These are phyloP conservation scores for Uloborus plumipes DNA, from an alignment of 2,888 invertebrate species.

Conservation along the genomic window DNA sequence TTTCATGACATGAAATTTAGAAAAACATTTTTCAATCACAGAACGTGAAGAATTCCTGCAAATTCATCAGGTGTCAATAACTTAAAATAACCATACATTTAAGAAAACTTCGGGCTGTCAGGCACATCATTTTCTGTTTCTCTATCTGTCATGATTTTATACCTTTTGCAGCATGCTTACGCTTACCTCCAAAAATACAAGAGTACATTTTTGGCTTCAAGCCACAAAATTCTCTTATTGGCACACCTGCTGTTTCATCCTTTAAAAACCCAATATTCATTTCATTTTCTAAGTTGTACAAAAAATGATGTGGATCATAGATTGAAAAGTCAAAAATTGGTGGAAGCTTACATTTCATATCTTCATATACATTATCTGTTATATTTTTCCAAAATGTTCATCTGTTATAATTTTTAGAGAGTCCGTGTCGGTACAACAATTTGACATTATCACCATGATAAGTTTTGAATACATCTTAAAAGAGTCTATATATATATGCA, in stretches of 20 bases:
- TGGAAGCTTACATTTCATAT: conserved; percentile 9
- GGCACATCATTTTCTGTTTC: too few relatives aligned
- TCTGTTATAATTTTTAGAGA: too few relatives aligned
- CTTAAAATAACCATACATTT: too few relatives aligned
- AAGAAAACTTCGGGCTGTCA: too few relatives aligned
- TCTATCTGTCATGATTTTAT: too few relatives aligned
- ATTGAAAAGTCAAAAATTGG: conserved; percentile 16
- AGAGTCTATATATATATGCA: conserved; percentile 9
- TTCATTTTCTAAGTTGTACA: not conserved
- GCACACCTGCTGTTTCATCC: not conserved
- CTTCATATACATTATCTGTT: not conserved
- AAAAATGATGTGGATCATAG: not conserved
- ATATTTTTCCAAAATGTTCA: not conserved
- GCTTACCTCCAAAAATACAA: not conserved
- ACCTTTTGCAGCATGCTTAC: too few relatives aligned
- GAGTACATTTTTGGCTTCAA: conserved; percentile 12
- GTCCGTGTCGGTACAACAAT: conserved; percentile 18
- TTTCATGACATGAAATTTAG: too few relatives aligned
- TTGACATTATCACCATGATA: conserved; percentile 3
- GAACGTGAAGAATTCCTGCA: too few relatives aligned
- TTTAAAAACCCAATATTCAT: not conserved
- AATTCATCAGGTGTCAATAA: too few relatives aligned
- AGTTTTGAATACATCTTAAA: conserved; percentile 9
- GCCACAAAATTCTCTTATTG: conserved; percentile 14
- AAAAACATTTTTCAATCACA: too few relatives aligned